phyloP scores from a whole-genome alignment of 2,113 vertebrate species.

The Psophia crepitans region DNA sequence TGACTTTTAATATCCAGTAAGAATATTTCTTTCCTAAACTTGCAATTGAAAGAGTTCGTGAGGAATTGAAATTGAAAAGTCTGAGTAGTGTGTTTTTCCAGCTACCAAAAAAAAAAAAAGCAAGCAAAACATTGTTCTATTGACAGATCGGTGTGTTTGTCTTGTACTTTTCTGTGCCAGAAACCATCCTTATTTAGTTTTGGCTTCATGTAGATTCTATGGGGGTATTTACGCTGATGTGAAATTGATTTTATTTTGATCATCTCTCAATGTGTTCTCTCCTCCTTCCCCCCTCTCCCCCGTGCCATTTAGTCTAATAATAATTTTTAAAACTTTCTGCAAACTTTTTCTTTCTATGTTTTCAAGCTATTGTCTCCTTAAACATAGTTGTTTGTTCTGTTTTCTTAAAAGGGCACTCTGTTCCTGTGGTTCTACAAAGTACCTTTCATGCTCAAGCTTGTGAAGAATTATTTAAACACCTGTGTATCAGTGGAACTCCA shows the following conservation, averaged over 20 bases:
- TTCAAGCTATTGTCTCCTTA: neutral
- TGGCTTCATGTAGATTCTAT: neutral
- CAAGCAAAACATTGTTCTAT: neutral
- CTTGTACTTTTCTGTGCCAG: neutral
- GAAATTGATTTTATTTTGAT: neutral
- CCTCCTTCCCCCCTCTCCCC: neutral
- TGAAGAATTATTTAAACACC: conserved; percentile 97
- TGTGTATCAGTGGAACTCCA: conserved; percentile 97
- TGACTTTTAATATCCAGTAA: neutral
- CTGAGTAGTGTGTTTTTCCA: neutral
- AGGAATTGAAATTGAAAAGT: neutral
- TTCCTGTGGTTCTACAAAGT: conserved; percentile 93
- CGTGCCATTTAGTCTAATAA: neutral
- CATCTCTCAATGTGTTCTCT: neutral
- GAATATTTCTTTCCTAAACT: neutral
- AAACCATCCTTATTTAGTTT: too few species aligned
- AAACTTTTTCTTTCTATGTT: neutral
- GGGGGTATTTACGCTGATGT: neutral
- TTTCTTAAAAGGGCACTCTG: conserved; percentile 83
- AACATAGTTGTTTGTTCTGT: neutral
- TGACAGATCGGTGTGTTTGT: neutral
- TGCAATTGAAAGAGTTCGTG: neutral
- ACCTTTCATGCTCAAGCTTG: conserved; percentile 96
- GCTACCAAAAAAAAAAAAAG: neutral
- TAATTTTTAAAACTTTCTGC: neutral